A percentile compares a stretch with the other conserved stretches of the same genome.
phyloP scores from a whole-genome alignment of 2,888 invertebrate genomes.

The Polydesmus complanatus region DNA sequence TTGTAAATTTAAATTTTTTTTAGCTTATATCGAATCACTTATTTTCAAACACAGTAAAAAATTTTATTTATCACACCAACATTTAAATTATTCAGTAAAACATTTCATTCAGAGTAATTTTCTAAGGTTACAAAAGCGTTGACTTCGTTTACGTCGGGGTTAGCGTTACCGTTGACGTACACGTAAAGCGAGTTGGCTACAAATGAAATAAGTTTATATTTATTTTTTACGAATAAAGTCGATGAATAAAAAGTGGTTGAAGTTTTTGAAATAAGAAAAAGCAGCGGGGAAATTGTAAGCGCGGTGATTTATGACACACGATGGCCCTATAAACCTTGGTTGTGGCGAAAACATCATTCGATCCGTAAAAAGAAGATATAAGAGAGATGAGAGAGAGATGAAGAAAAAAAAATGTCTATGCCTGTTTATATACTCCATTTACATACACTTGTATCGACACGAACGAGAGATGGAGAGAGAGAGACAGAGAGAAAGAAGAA shows the following conservation, averaged over 20 bases:
- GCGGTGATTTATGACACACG: constrained; percentile 11
- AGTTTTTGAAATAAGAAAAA: not conserved
- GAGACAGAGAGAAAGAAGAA: not conserved
- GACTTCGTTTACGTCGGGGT: too few relatives aligned
- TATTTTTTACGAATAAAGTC: too few relatives aligned
- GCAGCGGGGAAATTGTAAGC: not conserved
- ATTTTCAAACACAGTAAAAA: too few relatives aligned
- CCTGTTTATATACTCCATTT: not conserved
- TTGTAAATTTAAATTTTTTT: too few relatives aligned
- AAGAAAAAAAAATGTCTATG: not conserved
- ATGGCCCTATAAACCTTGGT: constrained; percentile 16
- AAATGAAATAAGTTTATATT: too few relatives aligned
- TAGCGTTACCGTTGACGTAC: too few relatives aligned
- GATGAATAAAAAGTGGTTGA: not conserved
- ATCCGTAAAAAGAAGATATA: not conserved
- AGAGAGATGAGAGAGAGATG: not conserved
- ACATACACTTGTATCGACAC: not conserved
- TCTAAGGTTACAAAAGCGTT: too few relatives aligned
- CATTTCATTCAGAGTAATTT: too few relatives aligned
- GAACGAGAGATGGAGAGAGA: not conserved
- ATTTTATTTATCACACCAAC: too few relatives aligned
- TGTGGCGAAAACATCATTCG: constrained; percentile 8
- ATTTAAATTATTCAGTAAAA: too few relatives aligned
- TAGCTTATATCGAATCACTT: too few relatives aligned
- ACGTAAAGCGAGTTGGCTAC: too few relatives aligned